These are phyloP conservation scores for Andrena flavipes DNA, from an alignment of 2,888 invertebrate species.

Conservation along the genomic window DNA sequence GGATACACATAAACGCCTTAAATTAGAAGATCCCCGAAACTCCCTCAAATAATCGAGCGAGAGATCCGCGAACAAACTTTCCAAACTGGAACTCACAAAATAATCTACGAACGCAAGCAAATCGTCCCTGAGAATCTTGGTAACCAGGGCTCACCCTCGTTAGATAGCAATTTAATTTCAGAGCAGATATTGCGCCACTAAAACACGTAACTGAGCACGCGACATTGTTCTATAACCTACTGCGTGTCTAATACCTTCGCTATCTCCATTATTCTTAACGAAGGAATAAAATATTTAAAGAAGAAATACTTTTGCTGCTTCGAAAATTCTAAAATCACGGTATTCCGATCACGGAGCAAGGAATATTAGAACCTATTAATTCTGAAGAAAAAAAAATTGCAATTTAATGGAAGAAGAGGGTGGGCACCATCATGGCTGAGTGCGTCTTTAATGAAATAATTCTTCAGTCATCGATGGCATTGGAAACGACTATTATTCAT, in stretches of 20 bases:
- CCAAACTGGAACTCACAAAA: constrained; percentile 11
- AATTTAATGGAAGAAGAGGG: not conserved
- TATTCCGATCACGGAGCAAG: too few species aligned
- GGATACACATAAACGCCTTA: not conserved
- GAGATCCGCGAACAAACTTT: constrained; percentile 2
- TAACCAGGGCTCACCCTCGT: not conserved
- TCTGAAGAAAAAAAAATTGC: too few species aligned
- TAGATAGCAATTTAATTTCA: constrained; percentile 10
- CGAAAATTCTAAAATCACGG: too few species aligned
- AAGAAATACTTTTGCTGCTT: too few species aligned
- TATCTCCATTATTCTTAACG: not conserved
- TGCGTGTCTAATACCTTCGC: not conserved
- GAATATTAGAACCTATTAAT: too few species aligned
- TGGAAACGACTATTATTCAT: not conserved
- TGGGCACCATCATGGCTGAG: not conserved
- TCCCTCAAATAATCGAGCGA: constrained; percentile 18
- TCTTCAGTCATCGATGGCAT: not conserved
- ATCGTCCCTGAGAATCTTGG: not conserved
- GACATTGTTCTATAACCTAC: not conserved
- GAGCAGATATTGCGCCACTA: not conserved
- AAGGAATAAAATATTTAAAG: not conserved
- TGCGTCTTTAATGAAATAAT: not conserved
- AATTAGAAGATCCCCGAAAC: constrained; percentile 26
- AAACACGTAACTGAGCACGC: not conserved
- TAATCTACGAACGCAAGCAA: constrained; percentile 1